Evolutionary conservation across 2,888 invertebrate genomes (phyloP), one percentile per base, ranked within the genome.

Genomic region (Catotricha subobsoleta): DNA sequence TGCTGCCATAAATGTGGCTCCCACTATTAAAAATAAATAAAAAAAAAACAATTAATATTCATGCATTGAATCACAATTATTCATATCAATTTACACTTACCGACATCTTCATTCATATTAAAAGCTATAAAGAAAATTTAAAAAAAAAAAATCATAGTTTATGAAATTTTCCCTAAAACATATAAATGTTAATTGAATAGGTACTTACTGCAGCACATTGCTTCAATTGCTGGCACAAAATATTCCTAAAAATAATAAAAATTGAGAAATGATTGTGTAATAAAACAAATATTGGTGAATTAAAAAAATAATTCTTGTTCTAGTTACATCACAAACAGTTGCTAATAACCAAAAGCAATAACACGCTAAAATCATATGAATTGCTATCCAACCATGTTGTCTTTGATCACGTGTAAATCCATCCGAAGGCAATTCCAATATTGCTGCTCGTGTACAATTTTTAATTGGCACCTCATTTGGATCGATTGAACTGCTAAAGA

Each of bases 1-100:
- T 1, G 83, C 76, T 1, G 88, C 87, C 88, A 90, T 88, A 54
- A 90, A 82, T 0, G 88, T 88, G 1, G 87, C 88, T 0, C 87
- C 87, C 0, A 87, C 86, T 19, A 88, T 76, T 5, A 29, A n/a
- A 29, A 9, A 29, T 29, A n/a, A 5, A 29, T 5, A 29, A 9
- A 29, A 12, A n/a, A 5, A 28, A 36, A 31, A 18, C n/a, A 40
- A 30, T n/a, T n/a, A n/a, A n/a, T n/a, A n/a, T n/a, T 39, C 15
- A 9, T 29, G 8, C n/a, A 10, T 9, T 29, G 29, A 29, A 29
- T 29, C n/a, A 7, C n/a, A 25, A 29, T n/a, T 12, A 29, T 29
- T 9, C 8, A 29, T 12, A 12, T 4, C 29, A 25, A 25, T 10
- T 25, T 25, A 6, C 25, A 25, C 25, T 25, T 25, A 25, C 25